Percentiles rank a stretch among this genome's conserved stretches.
phyloP scores from a whole-genome alignment of 2,113 vertebrate species.

The Syrrhaptes paradoxus region DNA sequence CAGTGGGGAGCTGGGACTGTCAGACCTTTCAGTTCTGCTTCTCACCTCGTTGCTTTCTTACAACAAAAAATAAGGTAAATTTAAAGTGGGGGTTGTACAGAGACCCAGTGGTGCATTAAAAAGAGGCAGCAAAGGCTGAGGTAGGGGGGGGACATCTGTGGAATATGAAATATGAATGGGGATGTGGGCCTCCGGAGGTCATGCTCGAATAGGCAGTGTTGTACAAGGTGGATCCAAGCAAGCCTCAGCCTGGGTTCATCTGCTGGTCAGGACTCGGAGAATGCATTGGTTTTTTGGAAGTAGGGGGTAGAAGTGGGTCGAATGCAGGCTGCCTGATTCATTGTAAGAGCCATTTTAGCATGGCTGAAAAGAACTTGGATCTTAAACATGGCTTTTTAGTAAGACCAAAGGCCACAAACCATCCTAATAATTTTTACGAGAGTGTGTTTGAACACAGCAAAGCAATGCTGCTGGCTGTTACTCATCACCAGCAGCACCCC shows the following conservation, averaged over 20 bases:
- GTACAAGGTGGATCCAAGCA: neutral
- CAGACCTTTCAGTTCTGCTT: slow-evolving; percentile 24
- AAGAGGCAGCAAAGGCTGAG: neutral
- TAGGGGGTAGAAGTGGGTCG: neutral
- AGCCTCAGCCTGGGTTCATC: slow-evolving; percentile 12
- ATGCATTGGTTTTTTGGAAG: neutral
- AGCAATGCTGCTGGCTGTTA: neutral
- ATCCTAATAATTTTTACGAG: neutral
- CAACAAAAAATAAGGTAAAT: neutral
- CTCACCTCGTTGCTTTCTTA: slow-evolving; percentile 26
- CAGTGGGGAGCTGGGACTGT: slow-evolving; percentile 11
- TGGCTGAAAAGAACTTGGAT: neutral
- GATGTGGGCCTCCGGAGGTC: neutral
- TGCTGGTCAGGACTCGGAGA: neutral
- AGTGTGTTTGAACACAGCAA: neutral
- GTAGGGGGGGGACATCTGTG: neutral
- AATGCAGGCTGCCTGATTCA: neutral
- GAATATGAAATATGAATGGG: slow-evolving; percentile 55
- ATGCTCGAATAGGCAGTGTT: neutral
- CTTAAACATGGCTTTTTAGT: neutral
- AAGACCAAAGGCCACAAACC: neutral
- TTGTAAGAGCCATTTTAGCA: neutral
- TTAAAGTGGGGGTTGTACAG: neutral
- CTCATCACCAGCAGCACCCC: neutral
- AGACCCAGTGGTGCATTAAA: neutral